These are phyloP conservation scores for Grapholita molesta DNA, from an alignment of 1,140 invertebrate species.

Conservation along the genomic window DNA sequence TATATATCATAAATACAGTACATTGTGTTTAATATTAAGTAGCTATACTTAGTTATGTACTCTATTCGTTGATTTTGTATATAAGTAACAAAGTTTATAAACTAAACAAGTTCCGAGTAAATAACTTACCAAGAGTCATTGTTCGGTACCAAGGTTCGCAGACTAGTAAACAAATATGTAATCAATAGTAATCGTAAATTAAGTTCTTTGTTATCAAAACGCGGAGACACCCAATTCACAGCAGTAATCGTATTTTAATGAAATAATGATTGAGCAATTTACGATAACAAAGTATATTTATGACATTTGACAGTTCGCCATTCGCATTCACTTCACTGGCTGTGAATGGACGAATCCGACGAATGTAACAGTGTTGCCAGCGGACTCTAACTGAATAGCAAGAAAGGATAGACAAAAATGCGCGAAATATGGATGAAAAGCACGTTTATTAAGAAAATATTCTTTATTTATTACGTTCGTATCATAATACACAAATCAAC, in stretches of 20 bases:
- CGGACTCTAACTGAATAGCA: too few species aligned
- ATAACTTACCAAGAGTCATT: slow-evolving; percentile 8
- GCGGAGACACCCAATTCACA: background rate
- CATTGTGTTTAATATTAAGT: background rate
- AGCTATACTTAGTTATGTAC: background rate
- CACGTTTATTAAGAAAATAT: too few species aligned
- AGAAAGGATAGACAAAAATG: too few species aligned
- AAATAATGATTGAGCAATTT: slow-evolving; percentile 12
- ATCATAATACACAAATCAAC: too few species aligned
- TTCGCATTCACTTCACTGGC: background rate
- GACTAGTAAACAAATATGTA: background rate
- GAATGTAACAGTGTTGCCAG: too few species aligned
- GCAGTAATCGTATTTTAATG: background rate
- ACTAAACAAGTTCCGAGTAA: background rate
- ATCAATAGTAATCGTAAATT: background rate
- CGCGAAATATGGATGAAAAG: too few species aligned
- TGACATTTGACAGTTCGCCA: background rate
- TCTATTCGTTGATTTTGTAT: background rate
- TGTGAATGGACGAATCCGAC: background rate
- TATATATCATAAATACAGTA: background rate
- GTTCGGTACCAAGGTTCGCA: background rate
- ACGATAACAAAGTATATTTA: background rate
- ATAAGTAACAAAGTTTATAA: background rate
- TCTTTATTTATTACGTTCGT: too few species aligned
- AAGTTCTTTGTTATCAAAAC: background rate